Evolutionary conservation across 2,797 vertebrate species (phyloP).

Genomic region (Falco naumanni): DNA sequence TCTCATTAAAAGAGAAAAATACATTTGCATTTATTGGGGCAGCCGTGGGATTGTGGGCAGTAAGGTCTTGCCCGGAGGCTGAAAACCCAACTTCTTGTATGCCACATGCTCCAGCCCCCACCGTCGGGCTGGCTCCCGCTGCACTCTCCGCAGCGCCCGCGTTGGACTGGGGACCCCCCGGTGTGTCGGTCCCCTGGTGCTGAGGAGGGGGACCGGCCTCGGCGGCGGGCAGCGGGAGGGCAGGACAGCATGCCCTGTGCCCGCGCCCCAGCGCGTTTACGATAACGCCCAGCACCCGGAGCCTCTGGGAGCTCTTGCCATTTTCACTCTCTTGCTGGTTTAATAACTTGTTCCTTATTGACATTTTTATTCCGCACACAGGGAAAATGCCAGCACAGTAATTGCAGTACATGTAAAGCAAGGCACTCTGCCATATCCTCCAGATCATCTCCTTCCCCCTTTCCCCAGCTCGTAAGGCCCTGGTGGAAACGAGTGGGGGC

Average conservation of each 20-base stretch:
- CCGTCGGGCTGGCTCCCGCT: accelerated
- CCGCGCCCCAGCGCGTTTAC: background rate
- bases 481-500: background rate
- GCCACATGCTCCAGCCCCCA: accelerated
- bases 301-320: background rate
- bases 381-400: slow-evolving; percentile 58
- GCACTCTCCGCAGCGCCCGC: background rate
- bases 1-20: background rate
- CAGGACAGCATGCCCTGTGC: background rate
- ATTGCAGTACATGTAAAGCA: slow-evolving; percentile 63
- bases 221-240: background rate
- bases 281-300: accelerated
- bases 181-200: accelerated
- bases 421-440: slow-evolving; percentile 6
- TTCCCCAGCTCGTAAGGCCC: background rate
- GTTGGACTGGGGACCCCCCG: background rate
- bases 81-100: background rate
- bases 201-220: background rate
- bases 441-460: background rate
- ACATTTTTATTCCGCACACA: slow-evolving; percentile 60
- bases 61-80: background rate
- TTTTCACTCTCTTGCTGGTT: slow-evolving; percentile 23
- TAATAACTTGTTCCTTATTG: slow-evolving; percentile 67
- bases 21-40: background rate
- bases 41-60: background rate